Percentiles rank a stretch among this genome's conserved stretches.
Conservation (phyloP, 2,113 vertebrate genomes). For the Limanda limanda region DNA sequence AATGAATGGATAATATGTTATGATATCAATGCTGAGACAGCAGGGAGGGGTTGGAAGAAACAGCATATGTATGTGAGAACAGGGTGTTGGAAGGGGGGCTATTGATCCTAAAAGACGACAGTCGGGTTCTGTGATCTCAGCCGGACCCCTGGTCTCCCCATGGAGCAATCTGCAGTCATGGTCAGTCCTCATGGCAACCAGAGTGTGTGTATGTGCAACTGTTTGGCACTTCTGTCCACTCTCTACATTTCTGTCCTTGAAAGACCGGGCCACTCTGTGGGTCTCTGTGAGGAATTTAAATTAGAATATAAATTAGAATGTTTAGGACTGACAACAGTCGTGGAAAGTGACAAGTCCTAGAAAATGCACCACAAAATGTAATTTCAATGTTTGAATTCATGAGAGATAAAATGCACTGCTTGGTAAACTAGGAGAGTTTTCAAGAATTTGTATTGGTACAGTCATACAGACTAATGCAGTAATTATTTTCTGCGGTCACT, state of each 20-base stretch:
- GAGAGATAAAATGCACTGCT: no score
- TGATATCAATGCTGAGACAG: conserved; percentile 4
- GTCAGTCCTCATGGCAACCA: conserved; percentile 86
- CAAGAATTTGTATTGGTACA: no score
- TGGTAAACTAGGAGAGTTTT: no score
- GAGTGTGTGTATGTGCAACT: background rate
- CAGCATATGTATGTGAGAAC: conserved; percentile 1
- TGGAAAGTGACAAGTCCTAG: background rate
- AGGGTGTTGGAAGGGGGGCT: conserved; percentile 45
- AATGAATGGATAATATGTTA: background rate
- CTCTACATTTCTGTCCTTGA: conserved; percentile 7
- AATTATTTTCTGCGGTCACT: no score
- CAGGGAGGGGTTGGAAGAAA: background rate
- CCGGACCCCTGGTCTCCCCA: conserved; percentile 83
- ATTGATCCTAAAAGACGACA: conserved; percentile 93
- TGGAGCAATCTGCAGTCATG: conserved; percentile 86
- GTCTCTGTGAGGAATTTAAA: conserved; percentile 1
- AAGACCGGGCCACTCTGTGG: background rate
- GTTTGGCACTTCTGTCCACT: background rate
- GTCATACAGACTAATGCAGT: no score
- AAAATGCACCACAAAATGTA: no score
- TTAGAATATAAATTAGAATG: background rate
- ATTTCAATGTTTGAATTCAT: no score
- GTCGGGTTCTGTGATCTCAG: conserved; percentile 89
- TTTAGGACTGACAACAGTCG: background rate